phyloP scores from a whole-genome alignment of 2,888 invertebrate genomes.

The Drosophila setosimentum region DNA sequence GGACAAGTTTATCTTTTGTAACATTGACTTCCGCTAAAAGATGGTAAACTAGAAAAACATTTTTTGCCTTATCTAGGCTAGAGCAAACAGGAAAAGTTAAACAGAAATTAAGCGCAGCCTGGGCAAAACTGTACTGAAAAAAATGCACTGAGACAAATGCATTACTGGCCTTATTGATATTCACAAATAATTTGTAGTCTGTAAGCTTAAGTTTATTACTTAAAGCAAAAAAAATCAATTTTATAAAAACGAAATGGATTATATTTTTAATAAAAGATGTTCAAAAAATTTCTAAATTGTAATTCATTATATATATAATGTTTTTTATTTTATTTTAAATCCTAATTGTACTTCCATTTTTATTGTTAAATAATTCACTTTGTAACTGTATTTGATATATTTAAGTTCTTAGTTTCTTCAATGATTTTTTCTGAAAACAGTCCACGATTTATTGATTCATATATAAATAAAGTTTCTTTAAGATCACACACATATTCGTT shows the following conservation, averaged over 20 bases:
- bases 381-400: neutral
- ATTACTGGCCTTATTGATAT: constrained; percentile 1
- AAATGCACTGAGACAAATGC: constrained; percentile 51
- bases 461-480: neutral
- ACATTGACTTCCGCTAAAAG: constrained; percentile 80
- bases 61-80: constrained; percentile 48
- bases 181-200: neutral
- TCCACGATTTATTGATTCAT: no score
- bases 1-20: constrained; percentile 81
- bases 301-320: neutral
- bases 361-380: neutral
- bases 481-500: neutral
- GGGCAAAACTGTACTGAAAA: constrained; percentile 18
- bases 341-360: neutral
- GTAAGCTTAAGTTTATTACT: neutral
- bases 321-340: neutral
- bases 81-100: constrained; percentile 74
- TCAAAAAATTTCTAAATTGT: no score
- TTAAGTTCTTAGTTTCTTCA: neutral
- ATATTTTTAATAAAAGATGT: neutral
- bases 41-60: constrained; percentile 74
- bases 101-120: constrained; percentile 73
- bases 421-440: neutral
- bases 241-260: neutral
- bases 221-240: neutral